A percentile compares a stretch with the other conserved stretches of the same genome.
Evolutionary conservation across 2,113 vertebrate species (phyloP).

Genomic region (Oncorhynchus tshawytscha): DNA sequence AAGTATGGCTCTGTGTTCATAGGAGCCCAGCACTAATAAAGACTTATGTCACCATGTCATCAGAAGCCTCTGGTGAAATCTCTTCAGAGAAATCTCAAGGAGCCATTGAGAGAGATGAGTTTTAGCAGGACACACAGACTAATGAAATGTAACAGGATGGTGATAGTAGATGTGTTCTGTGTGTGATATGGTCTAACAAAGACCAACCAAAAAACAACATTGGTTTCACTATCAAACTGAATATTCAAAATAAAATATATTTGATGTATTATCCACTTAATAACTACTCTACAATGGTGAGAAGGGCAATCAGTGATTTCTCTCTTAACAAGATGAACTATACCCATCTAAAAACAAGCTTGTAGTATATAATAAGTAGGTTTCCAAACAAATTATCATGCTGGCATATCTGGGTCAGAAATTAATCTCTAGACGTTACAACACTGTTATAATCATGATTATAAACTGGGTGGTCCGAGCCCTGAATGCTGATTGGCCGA

Average conservation of each 20-base stretch:
- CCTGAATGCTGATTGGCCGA: no score
- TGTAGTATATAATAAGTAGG: background rate
- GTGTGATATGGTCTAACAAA: background rate
- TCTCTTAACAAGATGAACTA: background rate
- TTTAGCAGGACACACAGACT: background rate
- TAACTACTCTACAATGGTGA: background rate
- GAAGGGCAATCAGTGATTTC: background rate
- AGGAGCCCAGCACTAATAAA: conserved; percentile 31
- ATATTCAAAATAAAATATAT: background rate
- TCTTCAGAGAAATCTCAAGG: background rate
- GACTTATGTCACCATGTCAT: conserved; percentile 30
- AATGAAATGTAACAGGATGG: background rate
- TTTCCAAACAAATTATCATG: background rate
- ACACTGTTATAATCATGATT: background rate
- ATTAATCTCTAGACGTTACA: background rate
- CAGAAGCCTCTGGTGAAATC: background rate
- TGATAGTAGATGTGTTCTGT: background rate
- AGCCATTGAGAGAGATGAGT: background rate
- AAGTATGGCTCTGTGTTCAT: conserved; percentile 29
- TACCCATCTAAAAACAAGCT: background rate
- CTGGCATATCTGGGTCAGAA: background rate
- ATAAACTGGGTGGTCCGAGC: no score
- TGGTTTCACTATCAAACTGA: background rate
- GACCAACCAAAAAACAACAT: background rate
- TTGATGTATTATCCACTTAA: background rate